Conservation (phyloP, 1,140 invertebrate species). For the Brachystomella parvula region DNA sequence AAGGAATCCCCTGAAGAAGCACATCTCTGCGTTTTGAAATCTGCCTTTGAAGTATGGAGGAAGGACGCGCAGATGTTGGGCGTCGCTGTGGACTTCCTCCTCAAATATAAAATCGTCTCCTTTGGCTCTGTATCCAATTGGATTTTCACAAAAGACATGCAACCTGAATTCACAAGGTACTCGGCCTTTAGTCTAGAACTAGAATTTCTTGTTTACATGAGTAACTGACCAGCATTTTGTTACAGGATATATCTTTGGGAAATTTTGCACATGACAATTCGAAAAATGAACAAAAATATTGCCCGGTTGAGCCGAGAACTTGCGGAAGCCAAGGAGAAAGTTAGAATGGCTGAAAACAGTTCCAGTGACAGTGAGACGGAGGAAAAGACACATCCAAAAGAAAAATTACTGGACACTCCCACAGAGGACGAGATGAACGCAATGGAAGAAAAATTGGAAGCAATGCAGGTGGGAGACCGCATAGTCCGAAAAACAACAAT, state of each 20-base stretch:
- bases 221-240: conserved; percentile 11
- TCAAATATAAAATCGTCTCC: conserved; percentile 94
- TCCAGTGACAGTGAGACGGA: conserved; percentile 47
- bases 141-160: conserved; percentile 98
- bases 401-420: conserved; percentile 58
- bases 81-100: conserved; percentile 90
- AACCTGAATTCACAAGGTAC: conserved; percentile 79
- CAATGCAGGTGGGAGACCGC: too few relatives aligned
- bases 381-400: conserved; percentile 48
- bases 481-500: too few relatives aligned
- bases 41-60: conserved; percentile 89
- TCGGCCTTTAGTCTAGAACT: background rate
- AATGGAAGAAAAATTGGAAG: conserved; percentile 91
- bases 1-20: conserved; percentile 76
- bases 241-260: conserved; percentile 88
- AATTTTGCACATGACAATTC: conserved; percentile 88
- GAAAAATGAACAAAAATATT: conserved; percentile 94
- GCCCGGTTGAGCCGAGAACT: conserved; percentile 76
- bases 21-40: conserved; percentile 86
- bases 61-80: conserved; percentile 95
- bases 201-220: conserved; percentile 6
- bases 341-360: conserved; percentile 63
- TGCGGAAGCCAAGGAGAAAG: conserved; percentile 72
- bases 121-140: conserved; percentile 95
- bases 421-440: conserved; percentile 82